Evolutionary conservation across 2,113 vertebrate species (phyloP).

Genomic region (Elanoides forficatus): DNA sequence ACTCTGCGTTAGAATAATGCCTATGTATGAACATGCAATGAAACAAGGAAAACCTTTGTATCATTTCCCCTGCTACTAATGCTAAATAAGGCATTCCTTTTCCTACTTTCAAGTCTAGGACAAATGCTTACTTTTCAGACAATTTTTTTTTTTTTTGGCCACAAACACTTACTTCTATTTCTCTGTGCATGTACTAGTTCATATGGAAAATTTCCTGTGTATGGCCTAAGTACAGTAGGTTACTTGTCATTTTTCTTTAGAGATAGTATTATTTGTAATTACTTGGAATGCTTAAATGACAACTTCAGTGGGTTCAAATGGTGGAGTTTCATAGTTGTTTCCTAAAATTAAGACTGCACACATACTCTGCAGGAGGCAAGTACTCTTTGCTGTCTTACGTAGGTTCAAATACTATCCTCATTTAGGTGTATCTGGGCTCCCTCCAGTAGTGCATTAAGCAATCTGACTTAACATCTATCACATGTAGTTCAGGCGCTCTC

Average conservation of each 20-base stretch:
- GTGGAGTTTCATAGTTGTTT: neutral
- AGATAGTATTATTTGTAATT: neutral
- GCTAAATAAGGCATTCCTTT: neutral
- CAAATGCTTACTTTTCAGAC: neutral
- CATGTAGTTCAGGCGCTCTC: neutral
- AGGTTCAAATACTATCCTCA: neutral
- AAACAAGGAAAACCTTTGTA: neutral
- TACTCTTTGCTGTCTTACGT: neutral
- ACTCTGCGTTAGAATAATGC: neutral
- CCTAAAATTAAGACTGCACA: neutral
- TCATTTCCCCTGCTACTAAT: neutral
- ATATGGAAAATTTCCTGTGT: neutral
- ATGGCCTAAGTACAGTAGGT: neutral
- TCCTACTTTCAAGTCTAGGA: neutral
- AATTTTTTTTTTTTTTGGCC: neutral
- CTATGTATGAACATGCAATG: neutral
- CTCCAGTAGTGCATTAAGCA: slow-evolving; percentile 41
- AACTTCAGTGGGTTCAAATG: neutral
- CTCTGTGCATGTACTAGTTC: neutral
- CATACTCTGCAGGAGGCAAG: neutral
- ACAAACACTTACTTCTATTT: neutral
- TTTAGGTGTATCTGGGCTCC: slow-evolving; percentile 18
- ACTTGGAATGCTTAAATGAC: neutral
- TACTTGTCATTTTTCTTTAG: neutral
- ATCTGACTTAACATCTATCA: slow-evolving; percentile 55